These are phyloP conservation scores for Drosophila conformis DNA, from an alignment of 2,888 invertebrate species.

Conservation along the genomic window DNA sequence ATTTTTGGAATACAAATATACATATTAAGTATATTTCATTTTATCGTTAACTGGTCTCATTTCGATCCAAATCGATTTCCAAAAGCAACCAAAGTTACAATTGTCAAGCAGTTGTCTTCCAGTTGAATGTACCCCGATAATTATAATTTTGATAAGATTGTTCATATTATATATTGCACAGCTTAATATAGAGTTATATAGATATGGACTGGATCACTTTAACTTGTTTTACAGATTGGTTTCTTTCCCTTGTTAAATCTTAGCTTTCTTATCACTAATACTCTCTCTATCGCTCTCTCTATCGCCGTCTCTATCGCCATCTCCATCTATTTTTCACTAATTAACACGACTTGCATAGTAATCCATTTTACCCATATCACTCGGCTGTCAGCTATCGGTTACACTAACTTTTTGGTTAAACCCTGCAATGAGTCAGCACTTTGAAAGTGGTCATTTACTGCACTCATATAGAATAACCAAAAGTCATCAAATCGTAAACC, in stretches of 20 bases:
- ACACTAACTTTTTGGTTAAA: constrained; percentile 5
- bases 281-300: no score
- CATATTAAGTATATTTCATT: background rate
- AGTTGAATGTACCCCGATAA: background rate
- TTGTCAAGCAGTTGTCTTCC: background rate
- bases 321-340: background rate
- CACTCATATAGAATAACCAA: constrained; percentile 18
- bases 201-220: background rate
- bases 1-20: background rate
- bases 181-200: background rate
- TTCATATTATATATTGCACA: background rate
- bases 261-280: background rate
- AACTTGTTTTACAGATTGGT: background rate
- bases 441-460: constrained; percentile 9
- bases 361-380: constrained; percentile 13
- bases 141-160: background rate
- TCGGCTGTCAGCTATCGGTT: constrained; percentile 21
- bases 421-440: constrained; percentile 26
- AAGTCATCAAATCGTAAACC: constrained; percentile 15
- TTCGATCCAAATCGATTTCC: background rate
- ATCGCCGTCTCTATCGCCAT: no score
- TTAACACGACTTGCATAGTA: background rate
- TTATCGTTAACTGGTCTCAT: background rate
- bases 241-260: background rate
- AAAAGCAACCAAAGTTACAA: background rate